Base-by-base conservation (phyloP, 2,113 vertebrate species). In the Miniopterus natalensis region DNA sequence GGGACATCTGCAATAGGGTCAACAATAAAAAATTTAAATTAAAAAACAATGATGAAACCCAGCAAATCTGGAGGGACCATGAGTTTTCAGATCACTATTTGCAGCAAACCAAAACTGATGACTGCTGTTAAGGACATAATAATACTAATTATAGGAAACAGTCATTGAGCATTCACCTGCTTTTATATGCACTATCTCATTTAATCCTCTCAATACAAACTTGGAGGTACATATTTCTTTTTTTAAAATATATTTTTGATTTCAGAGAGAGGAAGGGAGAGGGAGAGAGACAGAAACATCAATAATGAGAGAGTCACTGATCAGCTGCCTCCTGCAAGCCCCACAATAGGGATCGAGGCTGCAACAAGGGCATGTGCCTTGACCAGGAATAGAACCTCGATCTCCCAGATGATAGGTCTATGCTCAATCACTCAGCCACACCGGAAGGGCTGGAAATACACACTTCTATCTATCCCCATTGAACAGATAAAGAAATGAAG, bases 181-280 rank as follows among this genome's bases (percentile, higher is more conserved):
- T 57, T 94, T 87, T 20, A 63, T 68, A 91, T 12, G 59, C 27
- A 83, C 21, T 45, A 47, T 65, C 55, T 84, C 84, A 91, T 81
- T 97, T 83, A 70, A 86, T 71, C n/a, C 31, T 84, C 84, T 66
- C 51, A 87, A 88, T 5, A 29, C 49, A 87, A 70, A 74, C 42
- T 42, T 71, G 23, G 20, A 87, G 47, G 53, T 21, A n/a, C 15
- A 17, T 73, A 88, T 75, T 83, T 36, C 36, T 36, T 36, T 36
- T 36, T 36, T 36, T 36, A 36, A 36, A 36, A 36, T 36, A 36
- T 36, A 36, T 36, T 36, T 36, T 36, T 36, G 36, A 36, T 36
- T 36, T 36, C 36, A 36, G 36, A 36, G 36, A 36, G 36, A 36
- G 36, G 36, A 36, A 36, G 36, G 36, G 36, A 36, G 36, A 36